Conservation (phyloP, 2,797 vertebrate species). For the Falco columbarius region DNA sequence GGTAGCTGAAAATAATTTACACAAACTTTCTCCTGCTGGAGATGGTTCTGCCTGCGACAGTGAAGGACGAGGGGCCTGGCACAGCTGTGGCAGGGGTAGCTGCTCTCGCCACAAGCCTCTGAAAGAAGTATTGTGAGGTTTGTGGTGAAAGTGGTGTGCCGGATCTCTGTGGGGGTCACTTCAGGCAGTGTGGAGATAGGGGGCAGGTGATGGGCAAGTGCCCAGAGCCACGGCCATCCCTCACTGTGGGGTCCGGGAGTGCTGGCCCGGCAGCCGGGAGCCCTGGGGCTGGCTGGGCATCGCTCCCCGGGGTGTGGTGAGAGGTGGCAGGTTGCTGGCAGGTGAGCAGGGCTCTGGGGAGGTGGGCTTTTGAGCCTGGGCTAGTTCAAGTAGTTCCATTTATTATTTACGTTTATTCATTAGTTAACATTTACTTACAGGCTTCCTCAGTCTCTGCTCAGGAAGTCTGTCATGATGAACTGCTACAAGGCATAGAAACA, state of each 20-base stretch:
- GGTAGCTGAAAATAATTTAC: not conserved
- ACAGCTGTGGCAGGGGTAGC: not conserved
- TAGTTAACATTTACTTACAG: not conserved
- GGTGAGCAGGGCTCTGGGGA: not conserved
- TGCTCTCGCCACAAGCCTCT: not conserved
- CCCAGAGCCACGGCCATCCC: no score
- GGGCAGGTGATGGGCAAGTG: not conserved
- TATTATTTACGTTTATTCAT: not conserved
- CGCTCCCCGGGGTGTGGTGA: fast-evolving
- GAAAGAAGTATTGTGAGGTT: not conserved
- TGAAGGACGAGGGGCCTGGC: not conserved
- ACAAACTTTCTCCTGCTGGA: fast-evolving
- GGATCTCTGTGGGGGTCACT: not conserved
- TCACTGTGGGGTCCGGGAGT: no score
- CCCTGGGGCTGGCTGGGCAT: not conserved
- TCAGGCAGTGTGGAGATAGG: not conserved
- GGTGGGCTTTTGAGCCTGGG: not conserved
- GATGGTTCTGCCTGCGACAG: not conserved
- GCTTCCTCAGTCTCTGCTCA: not conserved
- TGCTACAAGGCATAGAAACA: not conserved
- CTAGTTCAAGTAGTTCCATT: not conserved
- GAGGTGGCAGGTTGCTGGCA: not conserved
- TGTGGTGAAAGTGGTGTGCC: not conserved
- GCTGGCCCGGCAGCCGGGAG: fast-evolving
- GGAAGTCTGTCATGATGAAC: not conserved